Evolutionary conservation across 2,888 invertebrate genomes (phyloP).

Genomic region (Chrysomela aeneicollis): DNA sequence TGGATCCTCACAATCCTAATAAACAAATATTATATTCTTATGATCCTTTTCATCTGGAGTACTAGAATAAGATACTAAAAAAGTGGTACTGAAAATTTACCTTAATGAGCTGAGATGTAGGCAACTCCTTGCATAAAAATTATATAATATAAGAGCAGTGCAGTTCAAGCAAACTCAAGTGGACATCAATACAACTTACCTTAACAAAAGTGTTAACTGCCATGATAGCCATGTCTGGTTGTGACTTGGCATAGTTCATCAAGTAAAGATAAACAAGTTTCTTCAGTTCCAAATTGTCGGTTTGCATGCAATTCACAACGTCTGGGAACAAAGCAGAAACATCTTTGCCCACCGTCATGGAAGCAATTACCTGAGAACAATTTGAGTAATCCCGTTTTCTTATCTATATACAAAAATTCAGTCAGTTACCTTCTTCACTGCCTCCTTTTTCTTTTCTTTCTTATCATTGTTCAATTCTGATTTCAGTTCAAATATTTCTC

Average conservation of each 20-base stretch:
- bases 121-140: constrained; percentile 67
- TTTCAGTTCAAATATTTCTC: constrained; percentile 99
- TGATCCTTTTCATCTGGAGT: background rate
- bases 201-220: constrained; percentile 99
- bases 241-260: constrained; percentile 99
- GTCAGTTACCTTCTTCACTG: constrained; percentile 90
- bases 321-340: constrained; percentile 98
- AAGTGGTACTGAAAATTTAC: constrained; percentile 57
- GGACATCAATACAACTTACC: constrained; percentile 66
- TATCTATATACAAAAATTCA: background rate
- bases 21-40: constrained; percentile 14
- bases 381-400: background rate
- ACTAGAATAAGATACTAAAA: background rate
- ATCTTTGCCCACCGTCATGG: constrained; percentile 99
- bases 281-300: constrained; percentile 97
- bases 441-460: constrained; percentile 99
- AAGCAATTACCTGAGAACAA: constrained; percentile 87
- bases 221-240: constrained; percentile 99
- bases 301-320: constrained; percentile 99
- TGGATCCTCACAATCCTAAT: constrained; percentile 97
- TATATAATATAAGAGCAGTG: constrained; percentile 40
- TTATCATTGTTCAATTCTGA: constrained; percentile 99
- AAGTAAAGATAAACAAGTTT: constrained; percentile 98
- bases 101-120: constrained; percentile 73
- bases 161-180: constrained; percentile 36